Evolutionary conservation across 2,888 invertebrate species (phyloP), one percentile per base, ranked within the genome.

Genomic region (Coenonympha glycerion): DNA sequence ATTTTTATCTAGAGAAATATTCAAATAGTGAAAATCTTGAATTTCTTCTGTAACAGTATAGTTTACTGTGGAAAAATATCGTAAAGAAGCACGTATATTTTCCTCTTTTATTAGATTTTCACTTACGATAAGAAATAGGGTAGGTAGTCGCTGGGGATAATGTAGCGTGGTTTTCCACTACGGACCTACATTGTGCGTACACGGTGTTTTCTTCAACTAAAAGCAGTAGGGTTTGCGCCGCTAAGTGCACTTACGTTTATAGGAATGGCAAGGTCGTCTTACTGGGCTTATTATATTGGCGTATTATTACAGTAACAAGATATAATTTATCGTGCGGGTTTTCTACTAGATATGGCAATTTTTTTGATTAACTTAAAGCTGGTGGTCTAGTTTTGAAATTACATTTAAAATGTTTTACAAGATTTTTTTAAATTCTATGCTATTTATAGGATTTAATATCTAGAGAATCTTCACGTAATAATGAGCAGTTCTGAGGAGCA

Each of bases 91-190:
- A 39, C 42, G 44, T 49, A 52, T 53, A 49, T 49, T 49, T 49
- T 44, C 37, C 44, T 30, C 21, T 36, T 45, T 47, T 55, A 55
- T 55, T 55, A 49, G 49, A 55, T 55, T 49, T 24, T 47, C 49
- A 48, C 47, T 55, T 31, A 55, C 55, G 55, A 49, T 55, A 53
- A 55, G 49, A 44, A 39, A 49, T 47, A 47, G 28, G 37, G 47
- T 47, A 47, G 28, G 37, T 42, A 44, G 51, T 50, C 47, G 30
- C 13, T 21, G 31, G 42, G 42, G 42, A 42, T 42, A 42, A 42
- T 42, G 30, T 30, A 31, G 31, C 42, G 31, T 31, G 31, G 42
- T 42, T 30, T 42, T 28, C 28, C 39, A 15, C 22, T 37, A 22
- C 11, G 19, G 11, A 3, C 18, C 40, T 6, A 18, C 21, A 19